Evolutionary conservation across 35 echinoderm and acorn worm genomes (phyloP).

Genomic region (Ophiothrix spiculata): DNA sequence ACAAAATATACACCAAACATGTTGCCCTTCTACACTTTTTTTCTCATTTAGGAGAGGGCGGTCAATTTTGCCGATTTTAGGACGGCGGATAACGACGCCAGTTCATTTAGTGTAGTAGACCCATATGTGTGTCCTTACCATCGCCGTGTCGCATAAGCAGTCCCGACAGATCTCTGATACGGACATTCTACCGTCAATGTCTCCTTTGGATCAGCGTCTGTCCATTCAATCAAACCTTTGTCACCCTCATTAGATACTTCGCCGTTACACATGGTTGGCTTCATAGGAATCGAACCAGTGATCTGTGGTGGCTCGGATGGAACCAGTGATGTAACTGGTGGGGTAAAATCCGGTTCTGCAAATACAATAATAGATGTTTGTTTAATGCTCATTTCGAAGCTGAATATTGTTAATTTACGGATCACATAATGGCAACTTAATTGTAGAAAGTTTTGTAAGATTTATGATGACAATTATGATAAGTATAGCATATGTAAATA

Average conservation of each 20-base stretch:
- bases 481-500: no score
- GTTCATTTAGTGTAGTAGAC: not conserved
- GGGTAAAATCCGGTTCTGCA: no score
- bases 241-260: conserved; percentile 1
- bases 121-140: no score
- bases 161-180: not conserved
- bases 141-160: not conserved
- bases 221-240: not conserved
- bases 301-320: not conserved
- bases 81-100: not conserved
- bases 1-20: no score
- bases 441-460: no score
- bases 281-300: not conserved
- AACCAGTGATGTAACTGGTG: no score
- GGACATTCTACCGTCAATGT: not conserved
- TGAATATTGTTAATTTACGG: no score
- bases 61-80: not conserved
- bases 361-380: no score
- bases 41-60: not conserved
- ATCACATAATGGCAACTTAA: no score
- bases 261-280: not conserved
- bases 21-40: no score
- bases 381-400: no score
- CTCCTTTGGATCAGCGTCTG: not conserved
- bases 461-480: no score